Percentiles rank a stretch among this genome's conserved stretches.
phyloP scores from a whole-genome alignment of 2,113 vertebrate species.

The Chloroceryle aenea region DNA sequence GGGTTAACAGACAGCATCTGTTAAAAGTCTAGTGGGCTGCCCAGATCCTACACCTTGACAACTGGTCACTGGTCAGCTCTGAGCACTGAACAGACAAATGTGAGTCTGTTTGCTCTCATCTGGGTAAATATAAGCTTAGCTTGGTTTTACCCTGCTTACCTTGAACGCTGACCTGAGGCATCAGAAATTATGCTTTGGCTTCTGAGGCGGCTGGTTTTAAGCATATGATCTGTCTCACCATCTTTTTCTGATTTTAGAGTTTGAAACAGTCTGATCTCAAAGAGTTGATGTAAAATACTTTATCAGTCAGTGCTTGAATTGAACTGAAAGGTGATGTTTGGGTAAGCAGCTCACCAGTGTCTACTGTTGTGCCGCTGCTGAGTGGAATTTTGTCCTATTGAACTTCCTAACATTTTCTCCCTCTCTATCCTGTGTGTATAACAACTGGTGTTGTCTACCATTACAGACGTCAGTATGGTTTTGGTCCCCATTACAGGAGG shows the following conservation, averaged over 20 bases:
- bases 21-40: too few relatives aligned
- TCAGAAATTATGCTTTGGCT: neutral
- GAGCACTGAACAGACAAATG: neutral
- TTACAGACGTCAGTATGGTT: neutral
- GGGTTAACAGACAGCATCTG: too few relatives aligned
- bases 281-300: neutral
- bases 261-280: neutral
- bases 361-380: neutral
- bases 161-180: neutral
- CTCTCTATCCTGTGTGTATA: neutral
- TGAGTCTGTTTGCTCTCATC: neutral
- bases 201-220: neutral
- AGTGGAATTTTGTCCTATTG: neutral
- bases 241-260: neutral
- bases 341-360: neutral
- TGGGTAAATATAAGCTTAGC: neutral
- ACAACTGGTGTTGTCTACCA: neutral
- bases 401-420: neutral
- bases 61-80: neutral
- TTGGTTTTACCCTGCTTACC: neutral
- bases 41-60: too few relatives aligned
- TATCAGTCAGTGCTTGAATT: neutral
- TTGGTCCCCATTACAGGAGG: neutral
- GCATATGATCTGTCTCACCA: neutral
- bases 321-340: neutral